Evolutionary conservation across 2,888 invertebrate genomes (phyloP).

Genomic region (Agrochola lychnidis): DNA sequence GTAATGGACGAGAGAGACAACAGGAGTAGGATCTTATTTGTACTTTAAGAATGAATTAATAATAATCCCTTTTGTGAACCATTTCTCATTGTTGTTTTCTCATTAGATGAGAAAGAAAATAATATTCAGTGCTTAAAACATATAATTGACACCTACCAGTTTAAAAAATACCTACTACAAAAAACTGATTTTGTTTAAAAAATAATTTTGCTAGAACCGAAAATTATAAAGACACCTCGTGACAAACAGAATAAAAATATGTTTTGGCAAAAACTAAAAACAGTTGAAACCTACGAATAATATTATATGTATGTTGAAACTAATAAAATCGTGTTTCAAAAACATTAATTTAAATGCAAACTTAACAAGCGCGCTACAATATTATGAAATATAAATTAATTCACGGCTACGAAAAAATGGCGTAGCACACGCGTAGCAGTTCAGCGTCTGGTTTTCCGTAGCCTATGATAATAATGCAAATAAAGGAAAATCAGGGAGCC

Average conservation of each 20-base stretch:
- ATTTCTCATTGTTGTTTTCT: not conserved
- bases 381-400: conserved; percentile 11
- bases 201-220: not conserved
- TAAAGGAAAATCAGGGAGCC: conserved; percentile 55
- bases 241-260: not conserved
- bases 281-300: too few relatives aligned
- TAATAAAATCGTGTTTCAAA: conserved; percentile 5
- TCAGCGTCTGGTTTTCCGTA: conserved; percentile 46
- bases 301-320: not conserved
- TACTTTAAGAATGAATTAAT: not conserved
- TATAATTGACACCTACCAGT: too few relatives aligned
- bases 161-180: not conserved
- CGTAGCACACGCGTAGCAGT: conserved; percentile 39
- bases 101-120: not conserved
- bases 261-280: not conserved
- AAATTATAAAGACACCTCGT: not conserved
- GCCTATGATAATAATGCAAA: conserved; percentile 45
- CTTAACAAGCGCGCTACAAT: not conserved
- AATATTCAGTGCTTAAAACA: not conserved
- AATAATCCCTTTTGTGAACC: conserved; percentile 4
- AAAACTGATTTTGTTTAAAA: not conserved
- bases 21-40: not conserved
- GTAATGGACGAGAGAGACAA: conserved; percentile 3
- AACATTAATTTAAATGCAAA: conserved; percentile 17
- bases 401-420: conserved; percentile 42